Percentiles rank a stretch among this genome's conserved stretches.
These are phyloP conservation scores for Zaprionus lineosus DNA, from an alignment of 2,888 invertebrate species.

Conservation along the genomic window DNA sequence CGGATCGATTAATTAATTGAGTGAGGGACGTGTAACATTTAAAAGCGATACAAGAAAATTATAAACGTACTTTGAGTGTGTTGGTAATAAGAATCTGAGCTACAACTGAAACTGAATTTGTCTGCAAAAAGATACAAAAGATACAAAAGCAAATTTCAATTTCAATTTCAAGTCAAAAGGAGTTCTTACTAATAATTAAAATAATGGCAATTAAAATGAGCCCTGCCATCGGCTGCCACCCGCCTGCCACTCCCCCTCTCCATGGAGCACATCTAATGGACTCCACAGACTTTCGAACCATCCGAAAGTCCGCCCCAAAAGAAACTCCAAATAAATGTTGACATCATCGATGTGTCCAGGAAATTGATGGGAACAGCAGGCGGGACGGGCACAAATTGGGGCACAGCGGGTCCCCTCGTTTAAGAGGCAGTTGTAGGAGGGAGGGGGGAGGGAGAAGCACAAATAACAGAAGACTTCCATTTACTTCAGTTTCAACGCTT, in stretches of 20 bases:
- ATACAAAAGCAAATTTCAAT: constrained; percentile 35
- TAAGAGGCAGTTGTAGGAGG: too few relatives aligned
- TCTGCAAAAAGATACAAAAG: constrained; percentile 57
- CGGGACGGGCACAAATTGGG: constrained; percentile 34
- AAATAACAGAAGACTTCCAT: too few relatives aligned
- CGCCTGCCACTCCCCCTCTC: too few relatives aligned
- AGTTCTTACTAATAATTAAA: constrained; percentile 21
- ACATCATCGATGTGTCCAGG: constrained; percentile 54
- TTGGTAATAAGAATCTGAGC: constrained; percentile 72
- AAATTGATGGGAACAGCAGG: constrained; percentile 18
- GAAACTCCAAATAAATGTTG: constrained; percentile 33
- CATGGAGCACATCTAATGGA: constrained; percentile 18
- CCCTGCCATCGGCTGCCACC: too few relatives aligned
- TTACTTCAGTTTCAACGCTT: too few relatives aligned
- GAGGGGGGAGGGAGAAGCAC: too few relatives aligned
- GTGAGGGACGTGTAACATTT: constrained; percentile 5
- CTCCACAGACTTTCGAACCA: constrained; percentile 17
- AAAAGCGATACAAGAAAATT: constrained; percentile 23
- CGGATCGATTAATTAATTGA: constrained; percentile 22
- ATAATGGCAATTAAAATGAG: constrained; percentile 12
- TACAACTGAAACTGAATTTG: constrained; percentile 71
- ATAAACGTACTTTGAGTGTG: constrained; percentile 73
- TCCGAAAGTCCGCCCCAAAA: constrained; percentile 23
- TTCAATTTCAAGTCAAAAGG: constrained; percentile 27
- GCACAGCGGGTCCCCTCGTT: constrained; percentile 26